These are phyloP conservation scores for Watersipora subatra DNA, from an alignment of 1,140 invertebrate species.

Conservation along the genomic window DNA sequence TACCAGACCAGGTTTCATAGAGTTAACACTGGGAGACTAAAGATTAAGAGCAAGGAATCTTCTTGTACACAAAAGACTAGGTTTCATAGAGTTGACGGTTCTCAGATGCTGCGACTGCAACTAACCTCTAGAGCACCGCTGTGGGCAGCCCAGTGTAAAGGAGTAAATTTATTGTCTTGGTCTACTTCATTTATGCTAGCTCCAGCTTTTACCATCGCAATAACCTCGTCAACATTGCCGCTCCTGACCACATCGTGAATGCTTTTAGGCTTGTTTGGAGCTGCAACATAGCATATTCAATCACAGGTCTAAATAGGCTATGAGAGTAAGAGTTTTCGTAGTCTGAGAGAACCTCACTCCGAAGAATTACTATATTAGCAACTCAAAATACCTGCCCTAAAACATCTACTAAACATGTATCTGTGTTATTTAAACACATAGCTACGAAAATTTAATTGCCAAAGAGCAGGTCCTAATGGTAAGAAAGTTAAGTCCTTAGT, in stretches of 20 bases:
- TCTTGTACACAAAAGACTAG: too few relatives aligned
- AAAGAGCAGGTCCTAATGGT: too few relatives aligned
- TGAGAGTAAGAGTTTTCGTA: too few relatives aligned
- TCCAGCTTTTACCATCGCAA: slow-evolving; percentile 36
- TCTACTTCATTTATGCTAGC: slow-evolving; percentile 40
- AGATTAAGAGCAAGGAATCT: too few relatives aligned
- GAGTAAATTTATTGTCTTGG: slow-evolving; percentile 38
- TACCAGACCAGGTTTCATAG: too few relatives aligned
- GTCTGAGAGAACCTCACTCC: too few relatives aligned
- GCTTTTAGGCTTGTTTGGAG: slow-evolving; percentile 11
- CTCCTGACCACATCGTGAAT: slow-evolving; percentile 35
- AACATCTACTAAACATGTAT: neutral
- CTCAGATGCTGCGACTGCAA: too few relatives aligned
- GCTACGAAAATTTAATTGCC: neutral
- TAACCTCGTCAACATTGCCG: slow-evolving; percentile 31
- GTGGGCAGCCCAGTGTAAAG: slow-evolving; percentile 35
- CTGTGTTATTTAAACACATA: neutral
- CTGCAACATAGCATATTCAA: neutral
- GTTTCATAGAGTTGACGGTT: too few relatives aligned
- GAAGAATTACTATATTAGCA: too few relatives aligned
- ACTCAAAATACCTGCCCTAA: too few relatives aligned
- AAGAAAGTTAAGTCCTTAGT: too few relatives aligned
- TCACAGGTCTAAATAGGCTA: neutral
- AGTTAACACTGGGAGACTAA: too few relatives aligned
- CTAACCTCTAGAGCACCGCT: slow-evolving; percentile 36